Evolutionary conservation across 2,797 vertebrate genomes (phyloP).

Genomic region (Crenichthys baileyi): DNA sequence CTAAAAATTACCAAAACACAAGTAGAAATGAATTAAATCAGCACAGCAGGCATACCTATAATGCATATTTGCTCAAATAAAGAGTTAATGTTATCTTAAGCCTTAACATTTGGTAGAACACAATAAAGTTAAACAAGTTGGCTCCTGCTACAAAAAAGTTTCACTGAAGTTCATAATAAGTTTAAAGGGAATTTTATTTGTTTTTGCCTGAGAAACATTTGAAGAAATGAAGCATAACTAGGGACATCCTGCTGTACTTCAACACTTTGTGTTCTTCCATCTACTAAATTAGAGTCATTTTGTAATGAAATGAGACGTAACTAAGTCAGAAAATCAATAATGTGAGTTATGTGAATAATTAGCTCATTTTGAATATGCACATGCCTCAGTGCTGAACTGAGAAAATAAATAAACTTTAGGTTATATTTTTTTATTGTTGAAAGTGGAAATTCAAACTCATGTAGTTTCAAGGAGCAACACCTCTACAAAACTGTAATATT

Average conservation of each 20-base stretch:
- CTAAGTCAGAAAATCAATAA: constrained; percentile 19
- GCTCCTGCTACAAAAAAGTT: background rate
- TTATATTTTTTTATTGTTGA: background rate
- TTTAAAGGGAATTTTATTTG: background rate
- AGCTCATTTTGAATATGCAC: constrained; percentile 4
- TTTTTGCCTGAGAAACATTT: background rate
- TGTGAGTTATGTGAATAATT: constrained; percentile 1
- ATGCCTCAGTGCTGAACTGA: background rate
- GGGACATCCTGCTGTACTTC: constrained; percentile 3
- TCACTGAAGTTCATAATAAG: background rate
- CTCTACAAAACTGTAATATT: background rate
- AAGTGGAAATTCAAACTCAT: background rate
- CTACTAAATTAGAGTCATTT: constrained; percentile 22
- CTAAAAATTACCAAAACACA: constrained; percentile 24
- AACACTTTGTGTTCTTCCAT: constrained; percentile 3
- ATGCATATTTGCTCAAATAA: background rate
- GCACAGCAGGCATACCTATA: background rate
- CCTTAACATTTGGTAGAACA: background rate
- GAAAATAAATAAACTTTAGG: background rate
- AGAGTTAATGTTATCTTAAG: too few relatives aligned
- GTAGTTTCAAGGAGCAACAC: constrained; percentile 3
- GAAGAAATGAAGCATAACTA: constrained; percentile 15
- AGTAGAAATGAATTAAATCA: background rate
- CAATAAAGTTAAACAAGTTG: background rate
- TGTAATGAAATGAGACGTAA: constrained; percentile 25